Evolutionary conservation across 2,888 invertebrate genomes (phyloP).

Genomic region (Eupithecia vulgata): DNA sequence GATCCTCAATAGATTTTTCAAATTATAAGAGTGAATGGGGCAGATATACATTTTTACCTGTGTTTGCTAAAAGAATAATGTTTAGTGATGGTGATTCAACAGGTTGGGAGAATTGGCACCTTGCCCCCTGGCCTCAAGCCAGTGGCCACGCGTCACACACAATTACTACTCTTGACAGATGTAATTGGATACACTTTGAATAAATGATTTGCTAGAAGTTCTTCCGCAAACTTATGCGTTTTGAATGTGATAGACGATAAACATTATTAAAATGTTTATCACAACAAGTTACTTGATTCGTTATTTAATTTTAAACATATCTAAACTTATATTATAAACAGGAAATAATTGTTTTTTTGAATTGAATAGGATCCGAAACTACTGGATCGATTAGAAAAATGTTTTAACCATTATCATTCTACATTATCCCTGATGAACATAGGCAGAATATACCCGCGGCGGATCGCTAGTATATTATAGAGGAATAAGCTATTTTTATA

Average conservation of each 20-base stretch:
- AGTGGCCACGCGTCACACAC: conserved; percentile 65
- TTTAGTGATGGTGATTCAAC: conserved; percentile 64
- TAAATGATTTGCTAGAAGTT: conserved; percentile 33
- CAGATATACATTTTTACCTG: conserved; percentile 13
- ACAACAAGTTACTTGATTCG: background rate
- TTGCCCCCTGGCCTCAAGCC: conserved; percentile 72
- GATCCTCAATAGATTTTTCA: conserved; percentile 29
- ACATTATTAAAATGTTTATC: background rate
- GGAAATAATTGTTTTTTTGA: too few relatives aligned
- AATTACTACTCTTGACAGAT: conserved; percentile 60
- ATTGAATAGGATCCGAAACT: too few relatives aligned
- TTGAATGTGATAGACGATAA: background rate
- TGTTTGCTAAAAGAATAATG: conserved; percentile 16
- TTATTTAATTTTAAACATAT: too few relatives aligned
- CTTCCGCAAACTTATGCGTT: conserved; percentile 14
- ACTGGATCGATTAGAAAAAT: too few relatives aligned
- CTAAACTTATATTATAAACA: too few relatives aligned
- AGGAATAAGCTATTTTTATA: too few relatives aligned
- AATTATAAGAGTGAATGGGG: conserved; percentile 21
- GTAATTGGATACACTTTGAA: conserved; percentile 49
- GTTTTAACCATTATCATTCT: too few relatives aligned
- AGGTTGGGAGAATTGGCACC: conserved; percentile 69
- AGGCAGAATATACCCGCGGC: too few relatives aligned
- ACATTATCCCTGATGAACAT: too few relatives aligned
- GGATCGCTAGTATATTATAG: too few relatives aligned